phyloP scores from a whole-genome alignment of 2,888 invertebrate species.

The Ophonus ardosiacus region DNA sequence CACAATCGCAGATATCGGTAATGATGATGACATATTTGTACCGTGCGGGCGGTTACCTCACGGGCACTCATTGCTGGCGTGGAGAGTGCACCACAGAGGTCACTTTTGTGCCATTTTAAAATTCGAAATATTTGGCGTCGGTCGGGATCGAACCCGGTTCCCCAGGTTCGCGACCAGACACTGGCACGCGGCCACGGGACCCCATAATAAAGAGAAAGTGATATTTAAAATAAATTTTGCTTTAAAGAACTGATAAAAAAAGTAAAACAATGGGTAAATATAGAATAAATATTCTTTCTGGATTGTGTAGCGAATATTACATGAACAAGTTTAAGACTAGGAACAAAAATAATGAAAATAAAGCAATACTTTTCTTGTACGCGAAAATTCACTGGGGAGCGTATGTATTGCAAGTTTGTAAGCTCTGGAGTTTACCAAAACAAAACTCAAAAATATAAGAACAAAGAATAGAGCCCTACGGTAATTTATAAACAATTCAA shows the following conservation, averaged over 20 bases:
- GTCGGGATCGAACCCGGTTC: too few species aligned
- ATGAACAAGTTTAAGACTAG: conserved; percentile 21
- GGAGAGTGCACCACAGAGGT: too few species aligned
- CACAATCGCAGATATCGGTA: too few species aligned
- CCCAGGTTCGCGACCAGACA: too few species aligned
- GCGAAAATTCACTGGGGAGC: conserved; percentile 8
- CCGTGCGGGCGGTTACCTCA: too few species aligned
- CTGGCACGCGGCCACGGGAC: too few species aligned
- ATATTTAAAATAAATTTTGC: too few species aligned
- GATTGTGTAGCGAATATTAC: conserved; percentile 5
- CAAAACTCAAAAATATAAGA: not conserved
- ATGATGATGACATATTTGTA: too few species aligned
- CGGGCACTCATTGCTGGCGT: too few species aligned
- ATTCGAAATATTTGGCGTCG: too few species aligned
- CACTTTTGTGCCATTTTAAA: too few species aligned
- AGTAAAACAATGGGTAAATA: not conserved
- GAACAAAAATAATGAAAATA: conserved; percentile 10
- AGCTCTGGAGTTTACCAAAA: not conserved
- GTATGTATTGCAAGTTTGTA: conserved; percentile 18
- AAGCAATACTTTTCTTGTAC: not conserved
- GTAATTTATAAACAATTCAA: conserved; percentile 3
- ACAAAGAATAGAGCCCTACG: not conserved
- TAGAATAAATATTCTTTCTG: not conserved
- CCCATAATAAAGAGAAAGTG: not conserved
- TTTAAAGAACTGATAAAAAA: too few species aligned